Conservation (phyloP, 37 sponge, comb jelly and placozoan genomes). For the Bolinopsis microptera region DNA sequence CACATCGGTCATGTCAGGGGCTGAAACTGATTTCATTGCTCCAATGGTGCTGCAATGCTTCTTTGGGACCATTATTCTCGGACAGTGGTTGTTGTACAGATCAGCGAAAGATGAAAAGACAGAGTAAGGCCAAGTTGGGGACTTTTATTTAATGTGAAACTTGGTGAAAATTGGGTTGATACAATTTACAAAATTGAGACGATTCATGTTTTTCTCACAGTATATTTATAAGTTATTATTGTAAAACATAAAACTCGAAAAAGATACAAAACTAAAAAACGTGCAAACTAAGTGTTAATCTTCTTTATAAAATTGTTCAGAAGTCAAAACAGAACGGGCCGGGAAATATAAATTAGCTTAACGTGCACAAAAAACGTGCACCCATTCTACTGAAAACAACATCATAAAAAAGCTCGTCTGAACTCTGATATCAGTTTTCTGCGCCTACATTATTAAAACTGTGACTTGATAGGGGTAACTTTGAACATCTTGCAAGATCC, state of each 20-base stretch:
- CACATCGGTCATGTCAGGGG: slow-evolving; percentile 21
- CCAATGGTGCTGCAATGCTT: neutral
- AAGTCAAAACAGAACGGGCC: too few species aligned
- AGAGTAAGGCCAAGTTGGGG: neutral
- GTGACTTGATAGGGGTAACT: slow-evolving; percentile 21
- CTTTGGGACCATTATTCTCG: neutral
- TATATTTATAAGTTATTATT: neutral
- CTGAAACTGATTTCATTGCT: slow-evolving; percentile 47
- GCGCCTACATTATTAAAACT: neutral
- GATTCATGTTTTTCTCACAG: too few species aligned
- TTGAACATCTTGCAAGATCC: slow-evolving; percentile 63
- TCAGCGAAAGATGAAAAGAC: neutral
- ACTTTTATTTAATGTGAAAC: neutral
- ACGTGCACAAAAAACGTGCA: neutral
- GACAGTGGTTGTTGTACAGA: neutral
- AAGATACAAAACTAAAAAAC: too few species aligned
- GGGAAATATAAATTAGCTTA: too few species aligned
- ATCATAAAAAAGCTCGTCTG: neutral
- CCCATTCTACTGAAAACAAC: too few species aligned
- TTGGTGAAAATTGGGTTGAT: neutral
- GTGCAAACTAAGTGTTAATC: too few species aligned
- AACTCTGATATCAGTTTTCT: neutral
- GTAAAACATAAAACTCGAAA: neutral
- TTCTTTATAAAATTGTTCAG: too few species aligned
- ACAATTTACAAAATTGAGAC: neutral